Evolutionary conservation across 1,140 invertebrate genomes (phyloP).

Genomic region (Drosophila subpulchrella): DNA sequence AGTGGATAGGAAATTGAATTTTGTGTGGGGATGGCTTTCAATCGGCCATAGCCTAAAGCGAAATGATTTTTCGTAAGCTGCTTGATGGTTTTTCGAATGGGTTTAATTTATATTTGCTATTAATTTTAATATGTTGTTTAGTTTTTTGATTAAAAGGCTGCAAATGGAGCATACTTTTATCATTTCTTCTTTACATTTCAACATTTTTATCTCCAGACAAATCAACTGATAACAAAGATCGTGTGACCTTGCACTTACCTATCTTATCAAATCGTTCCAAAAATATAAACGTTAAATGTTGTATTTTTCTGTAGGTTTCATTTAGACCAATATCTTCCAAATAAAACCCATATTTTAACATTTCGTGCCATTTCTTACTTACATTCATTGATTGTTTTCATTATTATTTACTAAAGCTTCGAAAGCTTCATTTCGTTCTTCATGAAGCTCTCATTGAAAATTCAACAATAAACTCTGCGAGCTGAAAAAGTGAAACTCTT

Average conservation of each 20-base stretch:
- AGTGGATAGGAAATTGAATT: constrained; percentile 78
- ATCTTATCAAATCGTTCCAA: not conserved
- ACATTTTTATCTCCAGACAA: not conserved
- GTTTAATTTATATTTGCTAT: not conserved
- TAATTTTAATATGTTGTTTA: not conserved
- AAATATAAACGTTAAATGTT: not conserved
- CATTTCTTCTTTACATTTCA: not conserved
- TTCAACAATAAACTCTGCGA: not conserved
- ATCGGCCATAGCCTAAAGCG: constrained; percentile 3
- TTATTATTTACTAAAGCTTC: not conserved
- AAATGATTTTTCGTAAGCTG: constrained; percentile 13
- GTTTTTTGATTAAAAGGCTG: not conserved
- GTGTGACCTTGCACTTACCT: not conserved
- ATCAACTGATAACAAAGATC: not conserved
- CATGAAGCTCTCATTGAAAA: not conserved
- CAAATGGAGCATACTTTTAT: not conserved
- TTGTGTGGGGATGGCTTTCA: constrained; percentile 22
- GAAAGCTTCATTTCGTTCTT: not conserved
- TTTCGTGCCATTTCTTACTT: not conserved
- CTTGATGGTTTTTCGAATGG: not conserved
- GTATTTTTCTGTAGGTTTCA: too few species aligned
- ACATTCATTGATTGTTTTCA: not conserved
- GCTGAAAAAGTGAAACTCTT: constrained; percentile 6
- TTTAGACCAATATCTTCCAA: too few species aligned
- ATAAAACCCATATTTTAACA: not conserved